phyloP scores from a whole-genome alignment of 1,140 invertebrate species.

The Brachionus paranguensis region DNA sequence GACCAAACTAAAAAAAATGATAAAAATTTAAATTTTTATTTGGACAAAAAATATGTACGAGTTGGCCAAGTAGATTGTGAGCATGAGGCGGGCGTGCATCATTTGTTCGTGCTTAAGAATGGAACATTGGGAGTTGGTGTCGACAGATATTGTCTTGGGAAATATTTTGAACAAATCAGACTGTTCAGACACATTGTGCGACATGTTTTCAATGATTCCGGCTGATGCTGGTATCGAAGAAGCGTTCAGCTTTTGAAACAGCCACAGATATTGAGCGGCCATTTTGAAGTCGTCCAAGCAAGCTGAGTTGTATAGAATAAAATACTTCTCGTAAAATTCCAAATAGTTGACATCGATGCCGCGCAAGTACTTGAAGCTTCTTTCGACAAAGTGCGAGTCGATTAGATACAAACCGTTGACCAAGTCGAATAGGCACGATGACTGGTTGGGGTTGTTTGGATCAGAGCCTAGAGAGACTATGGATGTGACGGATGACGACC shows the following conservation, averaged over 20 bases:
- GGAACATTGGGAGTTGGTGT: background rate
- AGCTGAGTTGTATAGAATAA: background rate
- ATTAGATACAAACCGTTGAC: conserved; percentile 3
- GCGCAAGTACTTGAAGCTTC: conserved; percentile 6
- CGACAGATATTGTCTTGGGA: background rate
- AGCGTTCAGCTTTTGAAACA: conserved; percentile 2
- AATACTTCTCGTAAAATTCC: conserved; percentile 23
- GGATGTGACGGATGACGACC: background rate
- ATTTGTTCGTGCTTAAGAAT: background rate
- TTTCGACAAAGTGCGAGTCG: background rate
- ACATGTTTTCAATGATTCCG: background rate
- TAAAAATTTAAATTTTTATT: background rate
- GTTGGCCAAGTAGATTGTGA: background rate
- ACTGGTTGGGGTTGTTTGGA: background rate
- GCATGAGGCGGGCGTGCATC: background rate
- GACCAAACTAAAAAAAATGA: background rate
- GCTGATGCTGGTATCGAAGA: background rate
- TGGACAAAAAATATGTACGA: background rate
- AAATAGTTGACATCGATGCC: background rate
- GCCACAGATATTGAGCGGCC: background rate
- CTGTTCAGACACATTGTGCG: background rate
- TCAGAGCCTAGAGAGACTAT: conserved; percentile 6
- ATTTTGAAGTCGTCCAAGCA: background rate
- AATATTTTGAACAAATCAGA: background rate
- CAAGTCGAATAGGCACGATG: conserved; percentile 1